Base-by-base conservation (phyloP, 2,888 invertebrate species). In the Lamproptera curius region DNA sequence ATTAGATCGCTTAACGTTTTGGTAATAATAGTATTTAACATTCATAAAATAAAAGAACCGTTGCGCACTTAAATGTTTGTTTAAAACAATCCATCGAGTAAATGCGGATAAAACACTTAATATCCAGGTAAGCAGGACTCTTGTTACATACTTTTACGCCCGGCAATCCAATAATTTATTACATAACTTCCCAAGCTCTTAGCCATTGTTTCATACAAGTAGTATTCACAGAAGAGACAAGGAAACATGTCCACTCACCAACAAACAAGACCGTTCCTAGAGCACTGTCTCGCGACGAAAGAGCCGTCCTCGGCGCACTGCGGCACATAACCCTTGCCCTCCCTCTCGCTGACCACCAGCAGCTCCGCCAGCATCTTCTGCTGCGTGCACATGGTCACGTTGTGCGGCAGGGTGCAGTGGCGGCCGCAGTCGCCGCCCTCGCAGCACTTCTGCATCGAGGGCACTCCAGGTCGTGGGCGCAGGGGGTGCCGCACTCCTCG, bases 241-340 rank as follows among this genome's bases (percentile, higher is more conserved):
- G n/a, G n/a, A n/a, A n/a, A 37, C 23, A 48, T 16, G n/a, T 10
- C 10, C 23, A 59, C 76, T 67, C 31, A 86, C 96, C 96, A 96
- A 70, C 96, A 96, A 55, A 96, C 95, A 16, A 95, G 76, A 16
- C 94, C 94, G 70, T 96, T 96, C 47, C 95, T 89, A 0, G 95
- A 95, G 70, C 96, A 96, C 65, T 96, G 96, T 52, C 89, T 90
- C 0, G 92, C 89, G 17, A 92, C 85, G 70, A 94, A 96, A 42
- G 91, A 89, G 0, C 96, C 95, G 52, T 92, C 92, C 40, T 70
- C 73, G 17, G 88, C 89, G 64, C 96, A 96, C 64, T 96, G 95
- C 0, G 96, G 96, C 45, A 95, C 90, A 63, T 96, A 96, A 1
- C 95, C 96, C 20, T 92, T 91, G 0, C 95, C 95, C 57, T 93